Conservation (phyloP, 2,888 invertebrate species). For the Myopa testacea region DNA sequence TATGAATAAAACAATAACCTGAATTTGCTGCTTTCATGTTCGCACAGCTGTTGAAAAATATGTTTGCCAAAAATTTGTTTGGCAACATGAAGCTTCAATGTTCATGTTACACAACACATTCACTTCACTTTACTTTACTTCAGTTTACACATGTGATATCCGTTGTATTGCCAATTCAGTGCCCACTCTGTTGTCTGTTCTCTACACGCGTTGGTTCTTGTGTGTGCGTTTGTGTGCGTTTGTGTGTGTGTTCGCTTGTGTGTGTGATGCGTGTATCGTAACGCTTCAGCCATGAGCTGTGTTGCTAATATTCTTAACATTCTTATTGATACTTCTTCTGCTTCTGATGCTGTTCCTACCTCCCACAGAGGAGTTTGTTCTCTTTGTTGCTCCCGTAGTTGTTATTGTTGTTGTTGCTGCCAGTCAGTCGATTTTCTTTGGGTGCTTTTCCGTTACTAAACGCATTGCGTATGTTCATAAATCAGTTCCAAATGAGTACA, state of each 20-base stretch:
- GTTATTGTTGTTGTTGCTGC: neutral
- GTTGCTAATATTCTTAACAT: neutral
- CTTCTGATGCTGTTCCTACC: neutral
- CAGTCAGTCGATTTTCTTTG: neutral
- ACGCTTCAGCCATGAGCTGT: neutral
- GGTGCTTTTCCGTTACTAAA: slow-evolving; percentile 39
- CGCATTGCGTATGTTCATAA: slow-evolving; percentile 47
- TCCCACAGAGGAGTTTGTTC: neutral
- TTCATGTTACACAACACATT: neutral
- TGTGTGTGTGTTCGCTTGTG: neutral
- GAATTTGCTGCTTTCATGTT: slow-evolving; percentile 28
- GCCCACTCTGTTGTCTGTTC: no score
- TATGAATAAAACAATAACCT: slow-evolving; percentile 16
- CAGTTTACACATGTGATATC: neutral
- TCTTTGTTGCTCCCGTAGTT: neutral
- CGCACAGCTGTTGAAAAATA: slow-evolving; percentile 23
- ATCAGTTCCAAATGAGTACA: slow-evolving; percentile 41
- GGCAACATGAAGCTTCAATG: slow-evolving; percentile 13
- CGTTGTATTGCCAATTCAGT: neutral
- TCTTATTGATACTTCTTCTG: neutral
- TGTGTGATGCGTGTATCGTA: neutral
- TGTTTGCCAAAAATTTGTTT: slow-evolving; percentile 28
- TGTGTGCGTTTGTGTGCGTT: neutral
- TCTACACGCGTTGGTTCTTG: neutral
- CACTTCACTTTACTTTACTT: no score